Evolutionary conservation across 2,113 vertebrate species (phyloP), one percentile per base, ranked within the genome.

Genomic region (Anolis carolinensis): DNA sequence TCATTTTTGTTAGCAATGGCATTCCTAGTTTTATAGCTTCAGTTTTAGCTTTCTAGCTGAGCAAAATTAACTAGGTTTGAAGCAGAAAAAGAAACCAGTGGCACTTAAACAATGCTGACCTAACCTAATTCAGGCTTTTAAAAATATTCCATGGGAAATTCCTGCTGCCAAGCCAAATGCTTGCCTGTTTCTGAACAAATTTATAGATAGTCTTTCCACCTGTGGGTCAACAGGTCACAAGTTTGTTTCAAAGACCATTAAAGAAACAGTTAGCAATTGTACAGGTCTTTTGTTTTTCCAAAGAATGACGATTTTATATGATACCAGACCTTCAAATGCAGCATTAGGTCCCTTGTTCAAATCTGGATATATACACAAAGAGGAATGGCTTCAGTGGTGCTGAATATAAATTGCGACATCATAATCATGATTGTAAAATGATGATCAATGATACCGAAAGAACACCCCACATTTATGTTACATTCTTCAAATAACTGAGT

Each of bases 121-220:
- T 94, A 94, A 94, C 92, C 89, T 89, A 91, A 91, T 82, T 95
- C 91, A 81, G 77, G 83, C 77, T 87, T 83, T 90, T 63, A 67
- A 67, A 67, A 67, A 72, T 36, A 67, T 94, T 95, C 94, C 94
- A 92, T 94, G 92, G 96, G 94, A 96, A 96, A 48, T 91, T 95
- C 94, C 94, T 94, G 95, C 94, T 93, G 94, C 95, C 94, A 95
- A 87, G 93, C 94, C 94, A 92, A 96, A 95, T 94, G 89, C 88
- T 90, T 82, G 94, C 93, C 91, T 92, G 87, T 94, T 95, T 96
- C 95, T 97, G 95, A 93, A 94, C 90, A 92, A 94, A 95, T 97
- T 97, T 97, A 97, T 97, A 96, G 96, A 94, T 93, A 95, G 94
- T 96, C 92, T 97, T 97, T 94, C 95, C 96, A 96, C 96, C 95